A percentile compares a stretch with the other conserved stretches of the same genome.
Evolutionary conservation across 2,797 vertebrate species (phyloP).

Genomic region (Gadopsis bispinosus): DNA sequence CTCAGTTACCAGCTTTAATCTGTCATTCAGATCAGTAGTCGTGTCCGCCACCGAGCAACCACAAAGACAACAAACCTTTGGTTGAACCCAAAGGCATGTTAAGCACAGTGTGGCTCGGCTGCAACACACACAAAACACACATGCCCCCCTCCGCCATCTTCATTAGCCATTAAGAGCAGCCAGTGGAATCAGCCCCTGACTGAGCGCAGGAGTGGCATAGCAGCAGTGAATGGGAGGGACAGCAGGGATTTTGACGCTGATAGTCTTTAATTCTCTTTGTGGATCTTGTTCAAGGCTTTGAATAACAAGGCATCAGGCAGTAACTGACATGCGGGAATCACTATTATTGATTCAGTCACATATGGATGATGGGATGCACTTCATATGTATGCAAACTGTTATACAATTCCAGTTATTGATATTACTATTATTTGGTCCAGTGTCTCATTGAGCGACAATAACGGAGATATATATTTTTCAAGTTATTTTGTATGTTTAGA

Average conservation of each 20-base stretch:
- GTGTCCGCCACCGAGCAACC: constrained; percentile 69
- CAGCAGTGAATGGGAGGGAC: constrained; percentile 51
- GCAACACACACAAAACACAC: constrained; percentile 50
- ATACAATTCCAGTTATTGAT: constrained; percentile 11
- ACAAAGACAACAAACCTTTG: constrained; percentile 71
- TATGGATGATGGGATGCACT: background rate
- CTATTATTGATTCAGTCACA: constrained; percentile 31
- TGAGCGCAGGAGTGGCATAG: constrained; percentile 57
- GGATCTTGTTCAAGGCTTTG: constrained; percentile 64
- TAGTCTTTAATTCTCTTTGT: constrained; percentile 67
- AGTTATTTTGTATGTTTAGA: background rate
- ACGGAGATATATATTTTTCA: background rate
- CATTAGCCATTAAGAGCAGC: constrained; percentile 74
- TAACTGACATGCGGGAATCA: constrained; percentile 24
- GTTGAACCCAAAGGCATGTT: constrained; percentile 67
- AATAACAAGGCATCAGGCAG: constrained; percentile 29
- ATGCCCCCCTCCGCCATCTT: constrained; percentile 63
- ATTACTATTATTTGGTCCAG: background rate
- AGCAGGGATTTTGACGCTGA: constrained; percentile 61
- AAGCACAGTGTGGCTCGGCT: constrained; percentile 68
- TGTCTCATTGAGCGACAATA: background rate
- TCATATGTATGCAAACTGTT: background rate
- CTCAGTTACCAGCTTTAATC: constrained; percentile 83
- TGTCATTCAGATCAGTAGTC: constrained; percentile 83
- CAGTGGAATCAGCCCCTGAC: constrained; percentile 73